Percentiles rank a stretch among this genome's conserved stretches.
Evolutionary conservation across 1,140 invertebrate genomes (phyloP).

Genomic region (Holotrichia oblita): DNA sequence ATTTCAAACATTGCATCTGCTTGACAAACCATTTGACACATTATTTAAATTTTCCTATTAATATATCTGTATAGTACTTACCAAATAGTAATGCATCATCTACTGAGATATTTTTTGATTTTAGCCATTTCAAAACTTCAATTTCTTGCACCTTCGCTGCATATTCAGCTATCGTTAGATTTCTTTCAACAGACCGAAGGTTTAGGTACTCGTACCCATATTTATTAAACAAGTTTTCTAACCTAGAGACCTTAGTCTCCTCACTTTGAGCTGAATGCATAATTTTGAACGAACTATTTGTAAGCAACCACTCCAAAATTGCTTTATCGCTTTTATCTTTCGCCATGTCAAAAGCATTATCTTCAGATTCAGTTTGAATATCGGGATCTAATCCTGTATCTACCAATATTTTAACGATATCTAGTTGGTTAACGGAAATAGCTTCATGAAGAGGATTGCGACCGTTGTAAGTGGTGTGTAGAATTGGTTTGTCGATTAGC

Average conservation of each 20-base stretch:
- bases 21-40: too few species aligned
- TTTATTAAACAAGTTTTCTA: too few species aligned
- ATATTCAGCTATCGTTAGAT: background rate
- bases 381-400: background rate
- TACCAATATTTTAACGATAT: background rate
- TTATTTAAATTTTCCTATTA: too few species aligned
- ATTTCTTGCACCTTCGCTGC: background rate
- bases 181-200: background rate
- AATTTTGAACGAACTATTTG: background rate
- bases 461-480: background rate
- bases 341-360: background rate
- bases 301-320: constrained; percentile 3
- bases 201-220: background rate
- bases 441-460: background rate
- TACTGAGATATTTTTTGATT: too few species aligned
- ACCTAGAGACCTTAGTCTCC: background rate
- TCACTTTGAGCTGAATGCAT: background rate
- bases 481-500: too few species aligned
- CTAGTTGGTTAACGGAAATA: background rate
- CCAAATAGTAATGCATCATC: background rate
- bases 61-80: too few species aligned
- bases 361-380: background rate
- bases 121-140: constrained; percentile 1
- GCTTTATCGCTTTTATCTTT: background rate
- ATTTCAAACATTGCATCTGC: too few species aligned